These are phyloP conservation scores for Gerris lacustris DNA, from an alignment of 2,888 invertebrate genomes.

Conservation along the genomic window DNA sequence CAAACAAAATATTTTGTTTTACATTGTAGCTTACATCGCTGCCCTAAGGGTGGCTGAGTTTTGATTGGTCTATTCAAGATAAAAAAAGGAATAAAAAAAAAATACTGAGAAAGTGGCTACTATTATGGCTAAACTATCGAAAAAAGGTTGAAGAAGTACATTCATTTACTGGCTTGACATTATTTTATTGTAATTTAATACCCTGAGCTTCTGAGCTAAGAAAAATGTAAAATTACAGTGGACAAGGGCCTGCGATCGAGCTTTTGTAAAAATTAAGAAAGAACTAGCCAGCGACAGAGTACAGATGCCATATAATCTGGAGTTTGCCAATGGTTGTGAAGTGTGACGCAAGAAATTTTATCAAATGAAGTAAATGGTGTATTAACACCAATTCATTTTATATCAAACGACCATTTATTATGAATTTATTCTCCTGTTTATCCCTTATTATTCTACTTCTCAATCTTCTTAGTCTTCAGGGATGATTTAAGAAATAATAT, in stretches of 20 bases:
- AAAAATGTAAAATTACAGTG: slow-evolving; percentile 17
- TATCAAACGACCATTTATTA: too few species aligned
- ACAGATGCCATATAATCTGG: not conserved
- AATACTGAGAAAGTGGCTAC: slow-evolving; percentile 20
- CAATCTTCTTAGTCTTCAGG: too few species aligned
- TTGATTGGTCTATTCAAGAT: slow-evolving; percentile 20
- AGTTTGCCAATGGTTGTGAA: not conserved
- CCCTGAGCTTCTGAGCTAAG: slow-evolving; percentile 22
- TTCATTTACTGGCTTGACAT: slow-evolving; percentile 24
- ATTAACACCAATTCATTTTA: slow-evolving; percentile 20
- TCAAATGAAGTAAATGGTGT: slow-evolving; percentile 16
- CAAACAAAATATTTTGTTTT: slow-evolving; percentile 17
- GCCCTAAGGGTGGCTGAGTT: slow-evolving; percentile 16
- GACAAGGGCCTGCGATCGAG: not conserved
- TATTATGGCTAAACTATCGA: slow-evolving; percentile 19
- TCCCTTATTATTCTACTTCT: too few species aligned
- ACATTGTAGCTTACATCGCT: slow-evolving; percentile 19
- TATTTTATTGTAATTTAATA: slow-evolving; percentile 27
- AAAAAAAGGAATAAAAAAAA: slow-evolving; percentile 18
- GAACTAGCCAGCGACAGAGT: not conserved
- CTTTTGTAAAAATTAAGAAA: not conserved
- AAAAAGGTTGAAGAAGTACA: slow-evolving; percentile 21
- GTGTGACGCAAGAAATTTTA: not conserved
- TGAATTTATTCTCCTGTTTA: too few species aligned
- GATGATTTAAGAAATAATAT: too few species aligned